These are phyloP conservation scores for Plutomurus gul DNA, from an alignment of 1,140 invertebrate genomes.

Conservation along the genomic window DNA sequence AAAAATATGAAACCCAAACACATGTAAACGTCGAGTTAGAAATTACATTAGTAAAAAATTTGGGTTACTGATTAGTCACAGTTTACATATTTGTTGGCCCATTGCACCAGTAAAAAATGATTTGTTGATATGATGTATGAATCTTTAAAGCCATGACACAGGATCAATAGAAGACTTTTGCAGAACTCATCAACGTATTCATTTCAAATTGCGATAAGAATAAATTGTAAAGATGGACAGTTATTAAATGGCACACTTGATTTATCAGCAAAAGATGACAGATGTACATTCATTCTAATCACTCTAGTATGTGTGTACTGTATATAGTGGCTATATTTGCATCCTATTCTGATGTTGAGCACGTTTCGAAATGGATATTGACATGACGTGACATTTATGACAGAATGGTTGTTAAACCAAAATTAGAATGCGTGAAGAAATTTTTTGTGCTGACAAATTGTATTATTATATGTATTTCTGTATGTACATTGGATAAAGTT, in stretches of 20 bases:
- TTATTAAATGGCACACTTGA: not conserved
- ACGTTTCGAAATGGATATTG: not conserved
- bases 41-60: too few species aligned
- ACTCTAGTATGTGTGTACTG: not conserved
- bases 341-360: not conserved
- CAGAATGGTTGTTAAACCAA: not conserved
- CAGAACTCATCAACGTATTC: not conserved
- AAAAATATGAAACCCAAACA: too few species aligned
- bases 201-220: not conserved
- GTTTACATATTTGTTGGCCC: too few species aligned
- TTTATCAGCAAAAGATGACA: not conserved
- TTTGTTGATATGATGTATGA: too few species aligned
- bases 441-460: not conserved
- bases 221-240: not conserved
- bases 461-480: too few species aligned
- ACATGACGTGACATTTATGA: constrained; percentile 6
- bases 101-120: too few species aligned
- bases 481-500: too few species aligned
- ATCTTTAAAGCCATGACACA: too few species aligned
- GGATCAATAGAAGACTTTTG: too few species aligned
- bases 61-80: too few species aligned
- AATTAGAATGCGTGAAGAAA: not conserved
- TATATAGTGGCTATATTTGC: not conserved
- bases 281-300: not conserved
- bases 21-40: too few species aligned